Percentiles rank a stretch among this genome's conserved stretches.
Conservation (phyloP, 2,113 vertebrate genomes). For the Uropsilus gracilis region DNA sequence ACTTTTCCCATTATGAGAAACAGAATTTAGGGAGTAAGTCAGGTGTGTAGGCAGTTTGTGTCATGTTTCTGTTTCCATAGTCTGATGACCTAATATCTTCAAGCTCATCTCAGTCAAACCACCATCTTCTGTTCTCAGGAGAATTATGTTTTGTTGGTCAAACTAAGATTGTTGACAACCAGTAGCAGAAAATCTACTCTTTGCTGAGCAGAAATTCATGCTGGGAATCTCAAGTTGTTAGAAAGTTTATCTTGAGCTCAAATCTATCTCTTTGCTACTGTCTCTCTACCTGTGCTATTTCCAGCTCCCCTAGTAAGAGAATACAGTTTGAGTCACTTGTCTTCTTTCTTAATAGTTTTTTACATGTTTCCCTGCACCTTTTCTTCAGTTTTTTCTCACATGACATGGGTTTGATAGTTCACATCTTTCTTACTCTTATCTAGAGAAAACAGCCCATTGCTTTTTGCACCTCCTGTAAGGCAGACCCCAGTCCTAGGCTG, state of each 20-base stretch:
- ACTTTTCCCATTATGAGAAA: constrained; percentile 21
- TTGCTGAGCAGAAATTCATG: not conserved
- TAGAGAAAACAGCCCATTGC: not conserved
- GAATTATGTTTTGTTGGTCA: not conserved
- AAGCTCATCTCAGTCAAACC: not conserved
- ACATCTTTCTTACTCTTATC: not conserved
- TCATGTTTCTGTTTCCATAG: not conserved
- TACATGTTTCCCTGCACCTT: not conserved
- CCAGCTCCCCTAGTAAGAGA: not conserved
- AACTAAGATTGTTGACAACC: not conserved
- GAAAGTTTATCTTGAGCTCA: not conserved
- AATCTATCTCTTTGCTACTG: not conserved
- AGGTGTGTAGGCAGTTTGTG: not conserved
- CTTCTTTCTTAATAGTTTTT: not conserved
- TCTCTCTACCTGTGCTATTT: not conserved
- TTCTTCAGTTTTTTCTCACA: not conserved
- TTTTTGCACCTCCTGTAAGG: not conserved
- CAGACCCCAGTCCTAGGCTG: not conserved
- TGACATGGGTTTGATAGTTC: not conserved
- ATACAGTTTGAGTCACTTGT: not conserved
- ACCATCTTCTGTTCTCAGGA: not conserved
- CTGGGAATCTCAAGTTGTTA: not conserved
- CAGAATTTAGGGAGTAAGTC: not conserved
- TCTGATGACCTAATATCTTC: not conserved
- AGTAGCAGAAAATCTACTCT: not conserved